Evolutionary conservation across 2,888 invertebrate species (phyloP).

Genomic region (Caenorhabditis panamensis): DNA sequence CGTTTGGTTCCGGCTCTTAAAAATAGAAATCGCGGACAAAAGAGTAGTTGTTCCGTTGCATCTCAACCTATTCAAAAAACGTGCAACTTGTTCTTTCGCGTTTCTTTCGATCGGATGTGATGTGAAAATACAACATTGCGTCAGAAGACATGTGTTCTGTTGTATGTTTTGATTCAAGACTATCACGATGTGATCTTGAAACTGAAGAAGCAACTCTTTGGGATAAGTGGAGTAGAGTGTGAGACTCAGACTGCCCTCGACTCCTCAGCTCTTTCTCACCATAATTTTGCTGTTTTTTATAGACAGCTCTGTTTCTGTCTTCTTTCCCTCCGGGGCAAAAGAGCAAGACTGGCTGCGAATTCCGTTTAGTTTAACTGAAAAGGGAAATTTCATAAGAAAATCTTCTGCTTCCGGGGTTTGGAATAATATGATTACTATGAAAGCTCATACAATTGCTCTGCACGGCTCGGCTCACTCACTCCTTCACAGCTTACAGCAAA

Average conservation of each 20-base stretch:
- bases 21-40: slow-evolving; percentile 29
- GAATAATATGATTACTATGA: slow-evolving; percentile 46
- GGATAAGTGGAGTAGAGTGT: background rate
- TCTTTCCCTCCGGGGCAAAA: background rate
- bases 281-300: slow-evolving; percentile 51
- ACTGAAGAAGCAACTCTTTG: background rate
- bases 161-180: background rate
- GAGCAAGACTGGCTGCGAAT: slow-evolving; percentile 14
- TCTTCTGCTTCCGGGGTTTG: slow-evolving; percentile 26
- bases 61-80: slow-evolving; percentile 27
- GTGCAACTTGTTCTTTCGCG: slow-evolving; percentile 21
- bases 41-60: slow-evolving; percentile 4
- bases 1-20: slow-evolving; percentile 16
- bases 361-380: too few species aligned
- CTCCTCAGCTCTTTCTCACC: slow-evolving; percentile 30
- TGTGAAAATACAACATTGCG: slow-evolving; percentile 15
- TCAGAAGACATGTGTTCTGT: slow-evolving; percentile 1
- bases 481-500: background rate
- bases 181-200: background rate
- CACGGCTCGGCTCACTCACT: slow-evolving; percentile 3
- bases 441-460: slow-evolving; percentile 27
- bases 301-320: slow-evolving; percentile 20
- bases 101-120: slow-evolving; percentile 5
- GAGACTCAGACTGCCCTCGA: slow-evolving; percentile 6
- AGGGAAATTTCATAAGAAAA: slow-evolving; percentile 24